A percentile compares a stretch with the other conserved stretches of the same genome.
Evolutionary conservation across 2,797 vertebrate species (phyloP).

Genomic region (Distichodus sexfasciatus): DNA sequence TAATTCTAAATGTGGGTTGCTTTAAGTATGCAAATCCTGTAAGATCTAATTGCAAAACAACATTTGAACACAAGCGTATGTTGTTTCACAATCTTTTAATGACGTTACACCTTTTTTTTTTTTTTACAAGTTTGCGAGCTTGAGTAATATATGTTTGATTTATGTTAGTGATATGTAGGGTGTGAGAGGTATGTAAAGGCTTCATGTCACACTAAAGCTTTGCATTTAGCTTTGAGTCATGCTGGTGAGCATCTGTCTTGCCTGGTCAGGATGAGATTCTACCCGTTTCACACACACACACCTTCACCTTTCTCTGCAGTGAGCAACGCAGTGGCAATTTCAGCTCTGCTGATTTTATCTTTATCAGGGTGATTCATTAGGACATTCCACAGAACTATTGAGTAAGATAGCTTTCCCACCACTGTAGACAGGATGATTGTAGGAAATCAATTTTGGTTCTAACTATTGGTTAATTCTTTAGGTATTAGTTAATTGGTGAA

Average conservation of each 20-base stretch:
- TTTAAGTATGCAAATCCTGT: too few relatives aligned
- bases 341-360: constrained; percentile 11
- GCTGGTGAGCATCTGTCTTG: constrained; percentile 35
- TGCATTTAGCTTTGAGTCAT: constrained; percentile 40
- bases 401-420: background rate
- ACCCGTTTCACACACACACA: constrained; percentile 38
- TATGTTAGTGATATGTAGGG: constrained; percentile 4
- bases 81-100: too few relatives aligned
- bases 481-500: background rate
- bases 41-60: too few relatives aligned
- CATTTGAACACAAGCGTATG: too few relatives aligned
- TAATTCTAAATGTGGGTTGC: too few relatives aligned
- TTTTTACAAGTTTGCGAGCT: background rate
- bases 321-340: constrained; percentile 28
- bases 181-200: constrained; percentile 42
- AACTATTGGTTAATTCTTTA: background rate
- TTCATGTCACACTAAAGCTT: constrained; percentile 44
- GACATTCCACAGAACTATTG: background rate
- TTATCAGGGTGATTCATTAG: constrained; percentile 21
- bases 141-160: constrained; percentile 15
- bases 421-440: background rate
- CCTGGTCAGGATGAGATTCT: constrained; percentile 33
- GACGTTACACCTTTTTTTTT: too few relatives aligned
- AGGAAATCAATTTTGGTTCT: too few relatives aligned
- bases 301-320: constrained; percentile 1